Evolutionary conservation across 2,797 vertebrate genomes (phyloP).

Genomic region (Mustela erminea): DNA sequence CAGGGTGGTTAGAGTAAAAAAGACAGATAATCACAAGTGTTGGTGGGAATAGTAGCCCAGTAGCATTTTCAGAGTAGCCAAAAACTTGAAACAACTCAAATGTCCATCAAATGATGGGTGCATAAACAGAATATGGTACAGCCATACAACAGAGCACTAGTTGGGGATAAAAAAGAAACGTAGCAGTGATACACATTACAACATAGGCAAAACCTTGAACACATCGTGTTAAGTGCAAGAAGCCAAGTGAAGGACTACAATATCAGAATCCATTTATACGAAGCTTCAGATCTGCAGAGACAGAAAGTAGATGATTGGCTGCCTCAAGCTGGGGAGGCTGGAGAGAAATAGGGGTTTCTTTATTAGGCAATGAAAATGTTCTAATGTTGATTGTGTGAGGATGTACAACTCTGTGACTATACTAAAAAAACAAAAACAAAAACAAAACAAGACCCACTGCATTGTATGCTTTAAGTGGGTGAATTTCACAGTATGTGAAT

Average conservation of each 20-base stretch:
- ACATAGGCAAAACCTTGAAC: not conserved
- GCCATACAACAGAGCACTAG: not conserved
- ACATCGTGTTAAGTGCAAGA: not conserved
- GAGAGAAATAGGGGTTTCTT: not conserved
- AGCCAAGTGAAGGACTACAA: not conserved
- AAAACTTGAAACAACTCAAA: not conserved
- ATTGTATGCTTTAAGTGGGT: not conserved
- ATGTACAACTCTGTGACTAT: not conserved
- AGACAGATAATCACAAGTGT: not conserved
- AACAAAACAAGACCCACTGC: not conserved
- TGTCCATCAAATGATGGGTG: not conserved
- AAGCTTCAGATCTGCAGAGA: not conserved
- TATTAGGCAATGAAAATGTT: not conserved
- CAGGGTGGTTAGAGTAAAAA: not conserved
- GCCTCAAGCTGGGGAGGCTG: not conserved
- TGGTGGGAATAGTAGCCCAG: not conserved
- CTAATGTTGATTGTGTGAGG: not conserved
- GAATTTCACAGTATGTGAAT: not conserved
- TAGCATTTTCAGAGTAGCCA: not conserved
- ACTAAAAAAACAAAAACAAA: not conserved
- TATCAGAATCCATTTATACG: not conserved
- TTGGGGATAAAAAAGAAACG: not conserved
- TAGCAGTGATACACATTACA: not conserved
- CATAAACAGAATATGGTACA: not conserved
- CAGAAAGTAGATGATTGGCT: not conserved